Evolutionary conservation across 2,888 invertebrate genomes (phyloP).

Genomic region (Drosophila fungiperda): DNA sequence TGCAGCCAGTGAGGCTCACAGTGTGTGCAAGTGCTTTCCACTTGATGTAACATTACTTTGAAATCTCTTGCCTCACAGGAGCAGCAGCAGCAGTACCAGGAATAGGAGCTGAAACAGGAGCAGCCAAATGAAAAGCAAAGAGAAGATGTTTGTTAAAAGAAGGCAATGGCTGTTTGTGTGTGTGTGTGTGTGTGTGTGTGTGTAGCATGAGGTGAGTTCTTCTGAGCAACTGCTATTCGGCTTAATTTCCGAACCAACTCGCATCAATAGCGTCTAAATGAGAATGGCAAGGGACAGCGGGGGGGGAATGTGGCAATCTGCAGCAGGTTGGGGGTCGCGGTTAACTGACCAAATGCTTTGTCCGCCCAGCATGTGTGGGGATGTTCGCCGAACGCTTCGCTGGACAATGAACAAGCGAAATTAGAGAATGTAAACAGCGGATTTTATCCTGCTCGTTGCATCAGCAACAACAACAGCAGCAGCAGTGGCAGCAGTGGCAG

Average conservation of each 20-base stretch:
- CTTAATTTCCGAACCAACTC: constrained; percentile 71
- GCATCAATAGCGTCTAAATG: constrained; percentile 39
- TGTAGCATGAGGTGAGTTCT: constrained; percentile 18
- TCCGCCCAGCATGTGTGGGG: constrained; percentile 43
- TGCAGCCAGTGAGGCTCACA: constrained; percentile 31
- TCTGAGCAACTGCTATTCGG: constrained; percentile 64
- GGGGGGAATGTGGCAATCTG: neutral
- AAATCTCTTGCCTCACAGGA: constrained; percentile 69
- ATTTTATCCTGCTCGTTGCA: constrained; percentile 79
- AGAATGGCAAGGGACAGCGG: neutral
- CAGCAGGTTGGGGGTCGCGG: constrained; percentile 51
- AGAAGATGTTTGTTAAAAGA: constrained; percentile 68
- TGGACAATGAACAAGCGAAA: constrained; percentile 82
- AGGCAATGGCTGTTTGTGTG: constrained; percentile 22
- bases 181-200: neutral
- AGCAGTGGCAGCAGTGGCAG: constrained; percentile 21
- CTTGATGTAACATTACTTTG: constrained; percentile 81
- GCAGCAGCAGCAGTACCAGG: constrained; percentile 3
- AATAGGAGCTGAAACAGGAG: constrained; percentile 31
- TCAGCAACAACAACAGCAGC: constrained; percentile 27
- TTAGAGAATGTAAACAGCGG: constrained; percentile 81
- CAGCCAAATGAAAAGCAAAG: constrained; percentile 76
- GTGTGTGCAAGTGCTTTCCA: constrained; percentile 78
- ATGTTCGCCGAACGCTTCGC: constrained; percentile 76
- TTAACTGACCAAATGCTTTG: constrained; percentile 72